These are phyloP conservation scores for Xestia ashworthii DNA, from an alignment of 2,888 invertebrate genomes.

Conservation along the genomic window DNA sequence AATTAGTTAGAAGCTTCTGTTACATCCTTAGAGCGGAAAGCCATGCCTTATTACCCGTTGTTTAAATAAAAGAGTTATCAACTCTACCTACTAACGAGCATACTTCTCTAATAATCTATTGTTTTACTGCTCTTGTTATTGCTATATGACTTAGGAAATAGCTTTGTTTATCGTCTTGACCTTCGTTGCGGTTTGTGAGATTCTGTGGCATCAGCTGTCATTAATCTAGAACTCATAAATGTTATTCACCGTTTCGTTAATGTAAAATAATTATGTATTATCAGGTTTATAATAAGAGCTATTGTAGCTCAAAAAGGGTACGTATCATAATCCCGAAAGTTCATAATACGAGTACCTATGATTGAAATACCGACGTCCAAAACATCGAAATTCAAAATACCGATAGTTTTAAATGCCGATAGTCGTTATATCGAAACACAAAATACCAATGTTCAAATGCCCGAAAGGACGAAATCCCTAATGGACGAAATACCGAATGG, in stretches of 20 bases:
- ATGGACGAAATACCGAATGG: too few species aligned
- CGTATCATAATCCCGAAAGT: too few species aligned
- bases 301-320: background rate
- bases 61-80: conserved; percentile 14
- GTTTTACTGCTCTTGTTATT: conserved; percentile 5
- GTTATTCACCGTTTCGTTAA: background rate
- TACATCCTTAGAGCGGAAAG: conserved; percentile 10
- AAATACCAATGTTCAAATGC: too few species aligned
- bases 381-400: too few species aligned
- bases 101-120: conserved; percentile 7
- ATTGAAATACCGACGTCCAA: too few species aligned
- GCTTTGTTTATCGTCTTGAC: conserved; percentile 29
- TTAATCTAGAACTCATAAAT: background rate
- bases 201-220: conserved; percentile 6
- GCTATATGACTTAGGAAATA: conserved; percentile 16
- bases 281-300: background rate
- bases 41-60: conserved; percentile 24
- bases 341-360: too few species aligned
- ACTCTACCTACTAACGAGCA: background rate
- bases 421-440: too few species aligned
- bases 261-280: background rate
- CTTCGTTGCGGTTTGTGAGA: conserved; percentile 8
- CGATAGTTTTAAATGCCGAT: too few species aligned
- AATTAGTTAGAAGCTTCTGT: background rate
- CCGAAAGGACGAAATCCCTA: too few species aligned